Conservation (phyloP, 64 coral and sea anemone genomes). For the Stichodactyla mertensii region DNA sequence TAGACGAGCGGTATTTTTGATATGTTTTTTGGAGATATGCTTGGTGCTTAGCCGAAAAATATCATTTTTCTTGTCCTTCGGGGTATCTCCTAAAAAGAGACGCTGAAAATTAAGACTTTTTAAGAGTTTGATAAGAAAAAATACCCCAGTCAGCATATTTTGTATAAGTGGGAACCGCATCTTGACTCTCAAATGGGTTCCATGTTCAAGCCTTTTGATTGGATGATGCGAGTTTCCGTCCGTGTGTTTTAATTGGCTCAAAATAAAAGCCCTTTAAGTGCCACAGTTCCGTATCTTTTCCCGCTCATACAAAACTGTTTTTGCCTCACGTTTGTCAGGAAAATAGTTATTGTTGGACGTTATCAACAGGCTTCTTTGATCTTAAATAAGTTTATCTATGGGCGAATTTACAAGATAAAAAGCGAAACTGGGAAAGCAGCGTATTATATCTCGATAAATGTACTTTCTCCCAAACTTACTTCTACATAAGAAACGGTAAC, state of each 20-base stretch:
- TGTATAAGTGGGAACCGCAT: background rate
- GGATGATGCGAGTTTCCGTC: background rate
- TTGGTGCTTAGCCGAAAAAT: background rate
- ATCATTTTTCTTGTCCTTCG: background rate
- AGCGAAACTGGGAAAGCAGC: background rate
- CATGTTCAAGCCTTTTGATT: background rate
- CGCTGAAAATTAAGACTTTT: background rate
- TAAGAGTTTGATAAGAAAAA: background rate
- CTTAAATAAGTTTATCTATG: background rate
- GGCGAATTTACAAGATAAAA: background rate
- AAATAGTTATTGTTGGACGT: background rate
- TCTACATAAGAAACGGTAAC: background rate
- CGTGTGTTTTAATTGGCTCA: background rate
- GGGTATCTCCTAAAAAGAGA: background rate
- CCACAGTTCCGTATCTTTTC: background rate
- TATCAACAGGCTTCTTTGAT: background rate
- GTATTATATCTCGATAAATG: background rate
- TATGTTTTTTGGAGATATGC: background rate
- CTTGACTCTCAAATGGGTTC: background rate
- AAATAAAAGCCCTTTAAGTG: background rate
- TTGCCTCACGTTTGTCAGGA: background rate
- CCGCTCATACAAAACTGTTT: background rate
- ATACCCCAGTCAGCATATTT: background rate
- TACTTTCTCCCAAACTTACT: background rate
- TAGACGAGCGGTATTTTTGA: no score